Conservation (phyloP, 2,113 vertebrate genomes). For the Synchiropus splendidus region DNA sequence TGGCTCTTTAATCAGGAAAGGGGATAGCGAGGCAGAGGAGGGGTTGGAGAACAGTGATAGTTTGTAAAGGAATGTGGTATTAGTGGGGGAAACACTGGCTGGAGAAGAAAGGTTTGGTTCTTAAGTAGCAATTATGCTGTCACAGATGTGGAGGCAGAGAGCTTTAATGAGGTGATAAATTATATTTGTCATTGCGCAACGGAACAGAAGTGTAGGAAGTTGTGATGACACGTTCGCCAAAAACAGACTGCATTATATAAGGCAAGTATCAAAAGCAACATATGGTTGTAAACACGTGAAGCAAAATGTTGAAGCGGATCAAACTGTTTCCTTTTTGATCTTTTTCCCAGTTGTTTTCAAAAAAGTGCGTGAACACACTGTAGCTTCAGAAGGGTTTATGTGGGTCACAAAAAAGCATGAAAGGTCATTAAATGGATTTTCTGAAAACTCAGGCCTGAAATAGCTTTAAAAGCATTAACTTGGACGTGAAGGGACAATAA, state of each 20-base stretch:
- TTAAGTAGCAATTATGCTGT: slow-evolving; percentile 45
- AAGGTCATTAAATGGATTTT: too few relatives aligned
- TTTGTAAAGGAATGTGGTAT: slow-evolving; percentile 1
- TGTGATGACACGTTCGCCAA: slow-evolving; percentile 1
- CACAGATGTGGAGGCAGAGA: slow-evolving; percentile 16
- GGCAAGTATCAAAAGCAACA: neutral
- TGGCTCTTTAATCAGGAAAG: slow-evolving; percentile 1
- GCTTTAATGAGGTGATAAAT: slow-evolving; percentile 41
- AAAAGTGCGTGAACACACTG: too few relatives aligned
- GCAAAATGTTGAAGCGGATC: too few relatives aligned
- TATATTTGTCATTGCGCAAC: slow-evolving; percentile 7
- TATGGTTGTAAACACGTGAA: too few relatives aligned
- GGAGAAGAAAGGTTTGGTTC: slow-evolving; percentile 23
- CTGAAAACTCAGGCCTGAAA: too few relatives aligned
- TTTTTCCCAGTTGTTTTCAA: too few relatives aligned
- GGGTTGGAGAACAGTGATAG: slow-evolving; percentile 2
- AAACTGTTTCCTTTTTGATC: too few relatives aligned
- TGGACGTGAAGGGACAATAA: too few relatives aligned
- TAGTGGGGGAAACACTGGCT: slow-evolving; percentile 8
- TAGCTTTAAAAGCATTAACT: too few relatives aligned
- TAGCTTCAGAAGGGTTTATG: too few relatives aligned
- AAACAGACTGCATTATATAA: neutral
- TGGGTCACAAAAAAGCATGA: too few relatives aligned
- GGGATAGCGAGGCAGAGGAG: neutral
- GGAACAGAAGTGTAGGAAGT: slow-evolving; percentile 5